These are phyloP conservation scores for Phaonia tiefii DNA, from an alignment of 2,888 invertebrate genomes.

Conservation along the genomic window DNA sequence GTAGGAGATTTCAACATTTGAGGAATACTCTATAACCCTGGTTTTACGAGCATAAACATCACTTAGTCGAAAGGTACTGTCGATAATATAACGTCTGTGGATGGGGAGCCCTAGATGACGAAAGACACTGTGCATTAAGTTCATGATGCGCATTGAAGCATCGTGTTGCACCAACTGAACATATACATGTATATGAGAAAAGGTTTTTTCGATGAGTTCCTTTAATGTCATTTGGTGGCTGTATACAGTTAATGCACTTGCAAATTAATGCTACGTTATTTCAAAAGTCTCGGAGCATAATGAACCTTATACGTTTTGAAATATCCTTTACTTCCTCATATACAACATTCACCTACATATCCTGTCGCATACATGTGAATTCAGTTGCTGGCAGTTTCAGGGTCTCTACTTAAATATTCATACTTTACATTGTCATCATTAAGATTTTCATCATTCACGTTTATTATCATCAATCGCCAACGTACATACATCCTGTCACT, in stretches of 20 bases:
- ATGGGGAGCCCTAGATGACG: neutral
- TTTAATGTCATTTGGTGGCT: constrained; percentile 18
- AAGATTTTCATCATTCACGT: neutral
- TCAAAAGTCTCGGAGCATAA: neutral
- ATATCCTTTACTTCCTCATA: neutral
- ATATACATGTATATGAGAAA: neutral
- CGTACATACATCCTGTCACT: neutral
- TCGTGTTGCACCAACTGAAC: neutral
- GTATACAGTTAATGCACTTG: constrained; percentile 19
- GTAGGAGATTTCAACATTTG: no score
- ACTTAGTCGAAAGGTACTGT: no score
- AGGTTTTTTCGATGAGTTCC: no score
- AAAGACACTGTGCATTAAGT: neutral
- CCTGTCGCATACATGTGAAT: neutral
- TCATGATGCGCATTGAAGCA: neutral
- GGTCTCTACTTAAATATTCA: constrained; percentile 28
- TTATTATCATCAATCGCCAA: constrained; percentile 6
- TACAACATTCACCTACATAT: neutral
- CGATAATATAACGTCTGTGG: constrained; percentile 1
- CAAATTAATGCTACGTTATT: constrained; percentile 53
- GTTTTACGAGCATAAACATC: no score
- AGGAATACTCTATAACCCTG: no score
- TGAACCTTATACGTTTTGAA: neutral
- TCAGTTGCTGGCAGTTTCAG: constrained; percentile 19
- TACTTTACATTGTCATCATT: neutral